These are phyloP conservation scores for Nomada fabriciana DNA, from an alignment of 2,888 invertebrate genomes.

Conservation along the genomic window DNA sequence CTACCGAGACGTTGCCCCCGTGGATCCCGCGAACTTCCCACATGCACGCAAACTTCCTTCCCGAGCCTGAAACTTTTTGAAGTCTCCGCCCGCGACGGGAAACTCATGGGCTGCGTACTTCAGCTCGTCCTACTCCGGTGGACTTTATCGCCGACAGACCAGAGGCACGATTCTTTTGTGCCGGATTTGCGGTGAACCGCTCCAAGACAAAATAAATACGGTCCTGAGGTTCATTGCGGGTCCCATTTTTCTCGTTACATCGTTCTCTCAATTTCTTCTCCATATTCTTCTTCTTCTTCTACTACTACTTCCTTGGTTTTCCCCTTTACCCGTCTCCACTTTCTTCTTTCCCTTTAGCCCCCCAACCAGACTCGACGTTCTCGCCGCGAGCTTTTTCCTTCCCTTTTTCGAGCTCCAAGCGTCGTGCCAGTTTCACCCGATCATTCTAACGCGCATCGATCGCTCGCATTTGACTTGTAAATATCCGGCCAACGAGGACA, in stretches of 20 bases:
- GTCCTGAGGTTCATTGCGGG: constrained; percentile 40
- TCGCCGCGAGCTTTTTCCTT: constrained; percentile 11
- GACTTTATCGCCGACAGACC: constrained; percentile 53
- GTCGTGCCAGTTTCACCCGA: constrained; percentile 48
- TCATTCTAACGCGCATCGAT: constrained; percentile 69
- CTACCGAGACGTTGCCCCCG: not conserved
- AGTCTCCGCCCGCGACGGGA: constrained; percentile 46
- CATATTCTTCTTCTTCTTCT: not conserved
- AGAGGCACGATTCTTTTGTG: constrained; percentile 59
- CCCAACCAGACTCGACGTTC: not conserved
- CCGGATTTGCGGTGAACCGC: constrained; percentile 48
- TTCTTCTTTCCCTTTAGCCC: not conserved
- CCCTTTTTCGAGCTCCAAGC: constrained; percentile 7
- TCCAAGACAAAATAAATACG: constrained; percentile 60
- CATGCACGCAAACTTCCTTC: constrained; percentile 44
- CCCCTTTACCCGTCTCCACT: not conserved
- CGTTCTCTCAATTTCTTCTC: constrained; percentile 8
- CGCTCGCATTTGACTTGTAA: constrained; percentile 77
- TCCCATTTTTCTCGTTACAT: constrained; percentile 47
- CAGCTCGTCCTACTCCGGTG: not conserved
- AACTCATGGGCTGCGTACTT: constrained; percentile 48
- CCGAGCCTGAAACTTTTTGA: constrained; percentile 57
- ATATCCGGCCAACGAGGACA: constrained; percentile 69
- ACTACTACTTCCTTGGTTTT: not conserved
- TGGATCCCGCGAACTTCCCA: constrained; percentile 57